Evolutionary conservation across 2,797 vertebrate species (phyloP).

Genomic region (Atherinosoma microstoma): DNA sequence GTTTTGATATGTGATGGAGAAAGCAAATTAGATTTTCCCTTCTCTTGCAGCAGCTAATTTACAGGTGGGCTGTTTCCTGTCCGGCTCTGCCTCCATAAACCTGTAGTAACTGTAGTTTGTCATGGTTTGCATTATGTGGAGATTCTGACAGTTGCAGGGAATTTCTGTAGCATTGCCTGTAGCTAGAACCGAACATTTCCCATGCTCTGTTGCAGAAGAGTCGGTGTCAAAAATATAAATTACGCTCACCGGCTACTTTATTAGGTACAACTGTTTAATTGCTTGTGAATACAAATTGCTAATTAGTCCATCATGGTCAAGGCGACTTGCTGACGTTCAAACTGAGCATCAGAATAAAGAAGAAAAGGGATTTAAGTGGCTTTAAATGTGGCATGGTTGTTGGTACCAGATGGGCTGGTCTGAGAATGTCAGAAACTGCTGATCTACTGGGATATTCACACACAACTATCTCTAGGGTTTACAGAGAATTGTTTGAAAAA

Average conservation of each 20-base stretch:
- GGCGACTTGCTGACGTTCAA: no score
- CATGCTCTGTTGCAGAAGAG: neutral
- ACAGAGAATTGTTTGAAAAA: no score
- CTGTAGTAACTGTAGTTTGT: constrained; percentile 29
- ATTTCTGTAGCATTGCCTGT: neutral
- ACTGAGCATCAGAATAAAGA: no score
- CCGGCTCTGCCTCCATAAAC: constrained; percentile 26
- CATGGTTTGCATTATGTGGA: neutral
- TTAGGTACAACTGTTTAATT: neutral
- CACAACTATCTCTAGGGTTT: no score
- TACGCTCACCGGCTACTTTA: no score
- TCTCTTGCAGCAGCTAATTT: constrained; percentile 35
- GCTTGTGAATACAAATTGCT: neutral
- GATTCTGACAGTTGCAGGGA: neutral
- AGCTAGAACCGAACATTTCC: neutral
- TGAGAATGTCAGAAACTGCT: no score
- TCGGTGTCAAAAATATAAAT: neutral
- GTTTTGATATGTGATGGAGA: constrained; percentile 62
- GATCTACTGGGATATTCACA: no score
- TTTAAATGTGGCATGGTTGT: no score
- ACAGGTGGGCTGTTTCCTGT: constrained; percentile 44
- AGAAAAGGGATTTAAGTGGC: no score
- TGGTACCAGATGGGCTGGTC: no score
- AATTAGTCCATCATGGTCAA: no score
- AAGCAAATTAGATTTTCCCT: constrained; percentile 49